Evolutionary conservation across 2,888 invertebrate species (phyloP).

Genomic region (Seira sanloemensis): DNA sequence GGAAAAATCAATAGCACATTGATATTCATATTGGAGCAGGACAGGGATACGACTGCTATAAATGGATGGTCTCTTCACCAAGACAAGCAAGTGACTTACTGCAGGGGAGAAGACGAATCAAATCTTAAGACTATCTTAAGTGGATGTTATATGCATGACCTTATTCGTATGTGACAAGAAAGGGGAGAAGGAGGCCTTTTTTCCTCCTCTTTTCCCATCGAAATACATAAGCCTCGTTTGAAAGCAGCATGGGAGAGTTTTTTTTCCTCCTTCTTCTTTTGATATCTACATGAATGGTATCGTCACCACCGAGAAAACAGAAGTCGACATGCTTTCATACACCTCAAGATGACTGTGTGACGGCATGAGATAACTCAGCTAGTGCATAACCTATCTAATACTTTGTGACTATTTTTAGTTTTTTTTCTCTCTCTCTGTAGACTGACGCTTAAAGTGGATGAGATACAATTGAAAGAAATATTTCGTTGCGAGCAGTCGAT

Average conservation of each 20-base stretch:
- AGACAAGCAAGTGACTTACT: background rate
- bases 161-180: background rate
- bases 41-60: constrained; percentile 12
- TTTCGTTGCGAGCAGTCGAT: too few relatives aligned
- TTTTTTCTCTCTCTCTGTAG: too few relatives aligned
- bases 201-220: constrained; percentile 10
- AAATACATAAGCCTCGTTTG: background rate
- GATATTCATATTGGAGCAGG: constrained; percentile 63
- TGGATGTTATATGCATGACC: constrained; percentile 45
- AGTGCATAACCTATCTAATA: too few relatives aligned
- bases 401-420: too few relatives aligned
- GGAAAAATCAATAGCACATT: constrained; percentile 62
- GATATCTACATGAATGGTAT: background rate
- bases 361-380: too few relatives aligned
- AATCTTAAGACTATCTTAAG: constrained; percentile 53
- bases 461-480: too few relatives aligned
- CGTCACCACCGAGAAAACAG: too few relatives aligned
- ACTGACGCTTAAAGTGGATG: too few relatives aligned
- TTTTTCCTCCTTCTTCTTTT: background rate
- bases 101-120: background rate
- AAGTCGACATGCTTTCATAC: too few relatives aligned
- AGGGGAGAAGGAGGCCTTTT: too few relatives aligned
- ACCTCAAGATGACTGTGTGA: too few relatives aligned
- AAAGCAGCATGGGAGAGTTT: background rate
- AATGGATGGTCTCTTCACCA: background rate